These are phyloP conservation scores for Euplexia lucipara DNA, from an alignment of 2,888 invertebrate genomes.

Conservation along the genomic window DNA sequence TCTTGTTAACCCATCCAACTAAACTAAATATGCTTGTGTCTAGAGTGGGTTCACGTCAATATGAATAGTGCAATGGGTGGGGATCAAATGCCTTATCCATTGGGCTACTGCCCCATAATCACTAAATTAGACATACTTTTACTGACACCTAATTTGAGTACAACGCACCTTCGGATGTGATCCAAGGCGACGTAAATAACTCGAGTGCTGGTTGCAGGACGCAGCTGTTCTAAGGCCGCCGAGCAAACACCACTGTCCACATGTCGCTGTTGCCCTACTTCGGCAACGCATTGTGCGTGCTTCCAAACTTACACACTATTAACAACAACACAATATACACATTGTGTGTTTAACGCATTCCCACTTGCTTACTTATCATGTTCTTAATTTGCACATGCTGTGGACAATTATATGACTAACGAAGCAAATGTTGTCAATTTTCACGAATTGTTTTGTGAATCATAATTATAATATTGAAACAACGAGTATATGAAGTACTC, in stretches of 20 bases:
- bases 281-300: background rate
- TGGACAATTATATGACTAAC: conserved; percentile 19
- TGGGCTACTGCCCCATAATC: too few species aligned
- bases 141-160: background rate
- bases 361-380: conserved; percentile 3
- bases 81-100: too few species aligned
- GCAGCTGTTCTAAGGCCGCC: conserved; percentile 12
- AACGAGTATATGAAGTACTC: conserved; percentile 4
- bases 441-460: conserved; percentile 16
- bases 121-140: background rate
- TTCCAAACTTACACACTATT: conserved; percentile 1
- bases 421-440: background rate
- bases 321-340: background rate
- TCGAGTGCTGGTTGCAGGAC: background rate
- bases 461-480: conserved; percentile 5
- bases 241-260: background rate
- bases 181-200: conserved; percentile 7
- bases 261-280: conserved; percentile 8
- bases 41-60: too few species aligned
- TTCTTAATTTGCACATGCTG: conserved; percentile 9
- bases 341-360: conserved; percentile 25
- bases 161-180: background rate
- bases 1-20: too few species aligned
- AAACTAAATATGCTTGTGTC: too few species aligned
- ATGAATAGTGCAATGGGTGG: too few species aligned